Conservation (phyloP, 92 coral and sea anemone species). For the Epizoanthus ramosus region DNA sequence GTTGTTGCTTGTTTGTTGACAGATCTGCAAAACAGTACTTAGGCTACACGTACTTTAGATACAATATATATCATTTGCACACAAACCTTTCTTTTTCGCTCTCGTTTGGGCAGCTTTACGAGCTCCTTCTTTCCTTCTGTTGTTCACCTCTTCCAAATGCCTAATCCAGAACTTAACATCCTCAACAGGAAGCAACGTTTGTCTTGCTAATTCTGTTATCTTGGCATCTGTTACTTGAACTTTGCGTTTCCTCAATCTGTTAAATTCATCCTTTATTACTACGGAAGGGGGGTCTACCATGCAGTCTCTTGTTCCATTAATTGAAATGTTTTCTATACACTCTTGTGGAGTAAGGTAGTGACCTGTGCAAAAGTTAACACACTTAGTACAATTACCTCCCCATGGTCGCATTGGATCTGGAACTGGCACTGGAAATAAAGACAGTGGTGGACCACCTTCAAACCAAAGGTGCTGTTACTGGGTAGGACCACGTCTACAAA, state of each 20-base stretch:
- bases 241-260: not conserved
- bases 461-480: constrained; percentile 32
- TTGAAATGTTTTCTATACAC: constrained; percentile 24
- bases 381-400: constrained; percentile 15
- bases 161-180: constrained; percentile 17
- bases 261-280: constrained; percentile 4
- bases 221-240: constrained; percentile 9
- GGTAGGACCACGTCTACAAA: constrained; percentile 8
- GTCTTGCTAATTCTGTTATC: constrained; percentile 2
- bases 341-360: constrained; percentile 44
- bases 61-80: too few relatives aligned
- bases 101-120: constrained; percentile 20
- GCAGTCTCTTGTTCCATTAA: constrained; percentile 36
- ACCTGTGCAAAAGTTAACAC: constrained; percentile 36
- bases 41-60: too few relatives aligned
- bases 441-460: constrained; percentile 38
- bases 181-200: constrained; percentile 7
- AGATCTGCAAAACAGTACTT: too few relatives aligned
- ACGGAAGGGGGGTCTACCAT: not conserved
- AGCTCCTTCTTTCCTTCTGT: constrained; percentile 8
- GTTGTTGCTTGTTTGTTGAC: too few relatives aligned
- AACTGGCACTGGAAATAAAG: constrained; percentile 41
- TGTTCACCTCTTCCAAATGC: not conserved
- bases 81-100: not conserved
- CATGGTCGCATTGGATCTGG: constrained; percentile 42